phyloP scores from a whole-genome alignment of 2,113 vertebrate species.

The Ageneiosus marmoratus region DNA sequence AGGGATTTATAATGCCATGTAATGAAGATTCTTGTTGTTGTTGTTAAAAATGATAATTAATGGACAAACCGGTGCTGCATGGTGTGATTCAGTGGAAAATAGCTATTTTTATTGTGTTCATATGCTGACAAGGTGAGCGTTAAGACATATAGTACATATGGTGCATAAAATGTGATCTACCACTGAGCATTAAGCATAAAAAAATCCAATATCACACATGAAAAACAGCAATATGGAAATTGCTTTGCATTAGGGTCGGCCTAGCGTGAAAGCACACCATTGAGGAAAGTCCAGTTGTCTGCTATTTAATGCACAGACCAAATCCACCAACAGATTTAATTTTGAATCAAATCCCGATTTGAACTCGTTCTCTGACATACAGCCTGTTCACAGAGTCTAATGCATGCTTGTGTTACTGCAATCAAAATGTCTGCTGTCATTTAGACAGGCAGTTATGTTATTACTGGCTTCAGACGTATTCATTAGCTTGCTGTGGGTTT shows the following conservation, averaged over 20 bases:
- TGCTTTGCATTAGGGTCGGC: background rate
- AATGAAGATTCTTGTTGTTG: background rate
- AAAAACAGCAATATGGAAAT: background rate
- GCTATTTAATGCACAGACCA: background rate
- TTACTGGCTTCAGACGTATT: background rate
- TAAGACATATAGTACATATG: background rate
- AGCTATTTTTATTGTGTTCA: background rate
- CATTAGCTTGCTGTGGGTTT: background rate
- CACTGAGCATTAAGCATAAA: background rate
- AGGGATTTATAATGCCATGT: background rate
- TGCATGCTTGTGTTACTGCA: background rate
- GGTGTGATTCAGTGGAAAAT: background rate
- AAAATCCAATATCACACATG: background rate
- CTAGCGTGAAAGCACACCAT: background rate
- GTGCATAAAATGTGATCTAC: background rate
- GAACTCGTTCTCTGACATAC: background rate
- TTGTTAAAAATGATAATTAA: background rate
- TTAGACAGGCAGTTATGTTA: background rate
- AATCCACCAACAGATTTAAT: background rate
- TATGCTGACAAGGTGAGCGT: background rate
- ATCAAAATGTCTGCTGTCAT: constrained; percentile 6
- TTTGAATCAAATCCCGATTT: background rate
- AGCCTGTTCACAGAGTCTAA: background rate
- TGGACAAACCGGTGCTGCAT: background rate
- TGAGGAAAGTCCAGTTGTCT: background rate